These are phyloP conservation scores for Hyalella azteca DNA, from an alignment of 2,888 invertebrate species.

Conservation along the genomic window DNA sequence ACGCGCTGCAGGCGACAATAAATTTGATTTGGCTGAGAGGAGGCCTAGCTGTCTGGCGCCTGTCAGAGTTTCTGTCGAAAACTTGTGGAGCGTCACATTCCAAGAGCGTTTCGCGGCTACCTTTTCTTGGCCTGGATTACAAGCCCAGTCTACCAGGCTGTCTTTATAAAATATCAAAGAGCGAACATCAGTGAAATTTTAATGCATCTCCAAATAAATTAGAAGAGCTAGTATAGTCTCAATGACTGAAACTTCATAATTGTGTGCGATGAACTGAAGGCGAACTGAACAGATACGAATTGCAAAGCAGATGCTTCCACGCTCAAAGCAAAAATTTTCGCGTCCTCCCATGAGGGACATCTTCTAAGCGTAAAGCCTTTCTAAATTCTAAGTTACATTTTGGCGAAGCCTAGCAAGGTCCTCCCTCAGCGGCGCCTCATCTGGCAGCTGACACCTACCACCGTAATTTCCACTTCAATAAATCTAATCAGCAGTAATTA, in stretches of 20 bases:
- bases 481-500: conserved; percentile 35
- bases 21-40: conserved; percentile 20
- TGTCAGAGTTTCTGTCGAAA: conserved; percentile 32
- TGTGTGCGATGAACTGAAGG: too few relatives aligned
- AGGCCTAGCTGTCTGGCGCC: conserved; percentile 27
- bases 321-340: too few relatives aligned
- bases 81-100: conserved; percentile 24
- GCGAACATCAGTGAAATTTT: background rate
- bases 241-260: too few relatives aligned
- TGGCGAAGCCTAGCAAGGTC: too few relatives aligned
- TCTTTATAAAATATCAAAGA: background rate
- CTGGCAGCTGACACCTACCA: conserved; percentile 33
- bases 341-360: too few relatives aligned
- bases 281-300: too few relatives aligned
- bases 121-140: conserved; percentile 19
- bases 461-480: conserved; percentile 36
- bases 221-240: too few relatives aligned
- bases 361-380: too few relatives aligned
- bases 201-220: too few relatives aligned
- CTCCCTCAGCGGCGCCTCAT: background rate
- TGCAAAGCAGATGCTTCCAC: too few relatives aligned
- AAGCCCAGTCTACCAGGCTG: background rate
- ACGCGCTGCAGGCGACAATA: conserved; percentile 10
- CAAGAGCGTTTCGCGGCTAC: conserved; percentile 10
- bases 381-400: too few relatives aligned